phyloP scores from a whole-genome alignment of 2,113 vertebrate species.

The Ceyx cyanopectus region DNA sequence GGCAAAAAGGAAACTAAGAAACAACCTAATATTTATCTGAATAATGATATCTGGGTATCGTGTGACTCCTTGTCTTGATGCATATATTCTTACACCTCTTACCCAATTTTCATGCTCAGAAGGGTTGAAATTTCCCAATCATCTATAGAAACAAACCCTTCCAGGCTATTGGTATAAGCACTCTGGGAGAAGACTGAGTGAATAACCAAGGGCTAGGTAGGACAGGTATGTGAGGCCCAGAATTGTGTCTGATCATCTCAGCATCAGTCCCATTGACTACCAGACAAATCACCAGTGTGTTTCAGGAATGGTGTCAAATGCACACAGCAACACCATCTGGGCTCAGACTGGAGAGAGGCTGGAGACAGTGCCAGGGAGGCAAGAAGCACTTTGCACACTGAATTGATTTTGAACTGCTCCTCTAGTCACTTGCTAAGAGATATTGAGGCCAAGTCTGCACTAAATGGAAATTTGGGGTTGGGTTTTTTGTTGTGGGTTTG shows the following conservation, averaged over 20 bases:
- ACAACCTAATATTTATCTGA: background rate
- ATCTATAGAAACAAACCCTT: background rate
- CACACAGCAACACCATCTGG: constrained; percentile 1
- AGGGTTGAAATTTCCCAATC: background rate
- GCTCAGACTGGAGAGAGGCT: background rate
- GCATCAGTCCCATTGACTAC: background rate
- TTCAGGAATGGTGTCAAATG: background rate
- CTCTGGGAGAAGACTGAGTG: background rate
- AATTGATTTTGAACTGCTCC: background rate
- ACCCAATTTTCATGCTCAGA: background rate
- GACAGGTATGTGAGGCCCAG: background rate
- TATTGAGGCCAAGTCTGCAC: background rate
- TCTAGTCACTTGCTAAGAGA: background rate
- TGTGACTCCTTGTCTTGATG: background rate
- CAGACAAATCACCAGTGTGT: background rate
- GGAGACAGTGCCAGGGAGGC: background rate
- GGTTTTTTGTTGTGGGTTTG: background rate
- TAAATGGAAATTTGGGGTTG: background rate
- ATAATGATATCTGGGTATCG: background rate
- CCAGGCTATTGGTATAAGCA: background rate
- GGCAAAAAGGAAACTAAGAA: background rate
- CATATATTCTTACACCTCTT: background rate
- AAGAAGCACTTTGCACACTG: background rate
- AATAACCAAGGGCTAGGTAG: background rate
- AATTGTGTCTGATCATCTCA: background rate